Evolutionary conservation across 2,888 invertebrate genomes (phyloP).

Genomic region (Adelphocoris suturalis): DNA sequence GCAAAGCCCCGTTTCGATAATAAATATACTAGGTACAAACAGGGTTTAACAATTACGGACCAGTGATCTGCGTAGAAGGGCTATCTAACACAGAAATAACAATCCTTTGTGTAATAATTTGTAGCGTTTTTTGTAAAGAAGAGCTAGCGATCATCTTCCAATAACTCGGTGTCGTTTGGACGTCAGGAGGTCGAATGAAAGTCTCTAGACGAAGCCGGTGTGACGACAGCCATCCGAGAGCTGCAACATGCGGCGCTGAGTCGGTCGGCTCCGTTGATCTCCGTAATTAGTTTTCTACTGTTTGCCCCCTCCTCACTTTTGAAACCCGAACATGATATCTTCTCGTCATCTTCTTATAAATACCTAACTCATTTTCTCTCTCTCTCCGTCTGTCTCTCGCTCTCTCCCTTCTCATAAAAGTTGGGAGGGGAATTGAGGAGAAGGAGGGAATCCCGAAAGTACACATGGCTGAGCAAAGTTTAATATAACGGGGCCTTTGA

Average conservation of each 20-base stretch:
- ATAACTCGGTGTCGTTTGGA: too few relatives aligned
- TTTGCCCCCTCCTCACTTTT: constrained; percentile 29
- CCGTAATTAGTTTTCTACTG: constrained; percentile 39
- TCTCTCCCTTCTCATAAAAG: constrained; percentile 15
- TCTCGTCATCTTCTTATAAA: constrained; percentile 54
- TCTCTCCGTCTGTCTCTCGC: not conserved
- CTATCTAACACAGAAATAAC: too few relatives aligned
- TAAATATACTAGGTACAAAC: too few relatives aligned
- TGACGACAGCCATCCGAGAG: constrained; percentile 27
- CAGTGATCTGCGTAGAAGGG: too few relatives aligned
- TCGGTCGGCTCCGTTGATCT: constrained; percentile 40
- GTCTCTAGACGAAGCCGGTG: not conserved
- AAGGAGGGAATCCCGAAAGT: constrained; percentile 51
- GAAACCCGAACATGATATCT: constrained; percentile 41
- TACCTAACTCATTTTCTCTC: not conserved
- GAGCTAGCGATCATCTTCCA: too few relatives aligned
- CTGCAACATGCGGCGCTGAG: constrained; percentile 17
- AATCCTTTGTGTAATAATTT: too few relatives aligned
- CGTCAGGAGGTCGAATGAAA: too few relatives aligned
- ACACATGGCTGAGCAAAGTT: constrained; percentile 67
- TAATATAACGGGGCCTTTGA: constrained; percentile 65
- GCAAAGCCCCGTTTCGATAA: too few relatives aligned
- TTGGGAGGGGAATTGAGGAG: not conserved
- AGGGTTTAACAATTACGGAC: too few relatives aligned
- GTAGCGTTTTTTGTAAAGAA: too few relatives aligned